Evolutionary conservation across 2,797 vertebrate genomes (phyloP), one percentile per base, ranked within the genome.

Genomic region (Acipenser transmontanus): DNA sequence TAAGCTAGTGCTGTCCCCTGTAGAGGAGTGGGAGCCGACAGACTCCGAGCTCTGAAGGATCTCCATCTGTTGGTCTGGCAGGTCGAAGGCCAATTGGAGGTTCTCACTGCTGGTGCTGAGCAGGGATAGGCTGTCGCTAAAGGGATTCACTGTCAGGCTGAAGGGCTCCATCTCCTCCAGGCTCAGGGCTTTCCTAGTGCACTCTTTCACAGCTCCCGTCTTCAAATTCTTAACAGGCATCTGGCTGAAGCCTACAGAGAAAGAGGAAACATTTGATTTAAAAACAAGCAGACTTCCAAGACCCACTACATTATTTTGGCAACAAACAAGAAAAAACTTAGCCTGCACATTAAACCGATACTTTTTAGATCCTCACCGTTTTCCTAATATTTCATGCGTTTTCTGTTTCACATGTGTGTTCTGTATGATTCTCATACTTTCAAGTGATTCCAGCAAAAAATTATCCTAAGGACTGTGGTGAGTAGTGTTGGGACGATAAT

Each of bases 101-200:
- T 96, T 98, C 81, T 99, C 96, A 57, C 94, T 98, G 86, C 97
- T 99, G 66, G 97, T 91, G 81, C 97, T 99, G 65, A 99, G 79
- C 65, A 99, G 85, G 50, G 97, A 99, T 70, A 99, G 82, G 66
- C 94, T 93, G 82, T 99, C 97, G 73, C 96, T 96, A 74, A 99
- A 61, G 1, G 97, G 97, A 80, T 99, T 99, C 71, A 99, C 97
- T 0, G 96, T 99, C 47, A 99, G 90, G 76, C 94, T 96, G 77
- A 98, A 98, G 7, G 93, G 96, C 81, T 98, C 97, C 89, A 98
- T 94, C 82, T 99, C 95, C 4, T 94, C 93, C 79, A 95, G 74
- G 7, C 74, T 80, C 66, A 93, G 86, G 4, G 85, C 81, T 63
- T 84, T 90, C 68, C 89, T 86, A 66, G 80, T 87, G 49, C 81